These are phyloP conservation scores for Caranx ignobilis DNA, from an alignment of 2,113 vertebrate genomes.

Conservation along the genomic window DNA sequence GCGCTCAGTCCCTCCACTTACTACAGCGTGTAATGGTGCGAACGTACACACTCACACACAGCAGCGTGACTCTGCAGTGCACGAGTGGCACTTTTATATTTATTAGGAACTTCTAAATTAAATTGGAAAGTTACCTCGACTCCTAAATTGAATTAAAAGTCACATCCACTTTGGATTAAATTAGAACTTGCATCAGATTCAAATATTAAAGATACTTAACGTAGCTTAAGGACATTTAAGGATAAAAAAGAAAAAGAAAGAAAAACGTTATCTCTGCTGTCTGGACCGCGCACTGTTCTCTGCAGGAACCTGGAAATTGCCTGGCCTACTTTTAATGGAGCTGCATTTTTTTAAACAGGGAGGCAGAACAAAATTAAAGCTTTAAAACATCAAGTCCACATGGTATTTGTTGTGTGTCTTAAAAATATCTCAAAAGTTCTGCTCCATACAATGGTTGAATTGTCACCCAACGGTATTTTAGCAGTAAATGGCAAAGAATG, in stretches of 20 bases:
- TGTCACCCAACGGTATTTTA: background rate
- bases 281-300: background rate
- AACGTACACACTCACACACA: background rate
- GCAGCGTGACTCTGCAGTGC: background rate
- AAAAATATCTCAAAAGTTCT: background rate
- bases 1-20: background rate
- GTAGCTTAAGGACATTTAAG: constrained; percentile 16
- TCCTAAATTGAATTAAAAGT: constrained; percentile 32
- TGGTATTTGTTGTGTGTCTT: background rate
- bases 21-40: constrained; percentile 16
- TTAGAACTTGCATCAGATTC: constrained; percentile 22
- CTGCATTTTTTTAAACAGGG: background rate
- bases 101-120: constrained; percentile 35
- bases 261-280: constrained; percentile 8
- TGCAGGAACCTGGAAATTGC: background rate
- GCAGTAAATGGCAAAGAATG: background rate
- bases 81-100: constrained; percentile 11
- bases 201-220: constrained; percentile 22
- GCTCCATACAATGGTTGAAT: background rate
- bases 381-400: background rate
- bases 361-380: background rate
- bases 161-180: constrained; percentile 11
- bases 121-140: constrained; percentile 34
- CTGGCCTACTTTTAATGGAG: constrained; percentile 7
- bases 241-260: background rate